Evolutionary conservation across 2,113 vertebrate species (phyloP).

Genomic region (Aegithalos caudatus): DNA sequence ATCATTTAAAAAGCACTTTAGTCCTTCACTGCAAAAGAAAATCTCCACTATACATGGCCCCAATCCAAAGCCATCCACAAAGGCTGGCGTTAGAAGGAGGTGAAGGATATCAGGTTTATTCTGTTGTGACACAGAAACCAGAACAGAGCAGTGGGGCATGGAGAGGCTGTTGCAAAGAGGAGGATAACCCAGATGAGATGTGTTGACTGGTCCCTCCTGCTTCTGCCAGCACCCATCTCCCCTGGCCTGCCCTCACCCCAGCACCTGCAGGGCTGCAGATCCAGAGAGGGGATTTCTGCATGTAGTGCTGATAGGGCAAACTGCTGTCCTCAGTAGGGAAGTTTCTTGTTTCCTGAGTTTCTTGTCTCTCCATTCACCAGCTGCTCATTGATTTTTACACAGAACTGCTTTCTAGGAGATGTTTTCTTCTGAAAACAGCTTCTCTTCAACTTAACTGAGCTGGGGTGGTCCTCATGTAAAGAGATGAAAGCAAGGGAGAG

Average conservation of each 20-base stretch:
- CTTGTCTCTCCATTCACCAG: background rate
- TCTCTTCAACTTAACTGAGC: background rate
- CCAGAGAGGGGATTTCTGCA: background rate
- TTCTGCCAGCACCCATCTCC: background rate
- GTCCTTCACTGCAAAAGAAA: background rate
- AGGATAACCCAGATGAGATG: background rate
- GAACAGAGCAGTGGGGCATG: slow-evolving; percentile 1
- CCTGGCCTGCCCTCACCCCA: background rate
- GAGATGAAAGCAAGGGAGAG: background rate
- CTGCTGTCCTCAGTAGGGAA: background rate
- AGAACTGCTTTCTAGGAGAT: background rate
- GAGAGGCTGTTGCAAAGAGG: background rate
- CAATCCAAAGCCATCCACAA: slow-evolving; percentile 20
- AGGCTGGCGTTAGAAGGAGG: background rate
- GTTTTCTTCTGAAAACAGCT: background rate
- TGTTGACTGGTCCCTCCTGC: background rate
- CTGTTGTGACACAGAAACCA: slow-evolving; percentile 32
- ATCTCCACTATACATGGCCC: background rate
- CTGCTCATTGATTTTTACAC: background rate
- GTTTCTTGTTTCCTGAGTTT: background rate
- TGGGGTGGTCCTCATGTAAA: background rate
- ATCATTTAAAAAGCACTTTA: background rate
- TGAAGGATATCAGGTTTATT: slow-evolving; percentile 13
- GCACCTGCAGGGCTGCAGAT: background rate
- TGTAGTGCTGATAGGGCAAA: background rate